Conservation (phyloP, 1,140 invertebrate species). For the Phocides pigmalion region DNA sequence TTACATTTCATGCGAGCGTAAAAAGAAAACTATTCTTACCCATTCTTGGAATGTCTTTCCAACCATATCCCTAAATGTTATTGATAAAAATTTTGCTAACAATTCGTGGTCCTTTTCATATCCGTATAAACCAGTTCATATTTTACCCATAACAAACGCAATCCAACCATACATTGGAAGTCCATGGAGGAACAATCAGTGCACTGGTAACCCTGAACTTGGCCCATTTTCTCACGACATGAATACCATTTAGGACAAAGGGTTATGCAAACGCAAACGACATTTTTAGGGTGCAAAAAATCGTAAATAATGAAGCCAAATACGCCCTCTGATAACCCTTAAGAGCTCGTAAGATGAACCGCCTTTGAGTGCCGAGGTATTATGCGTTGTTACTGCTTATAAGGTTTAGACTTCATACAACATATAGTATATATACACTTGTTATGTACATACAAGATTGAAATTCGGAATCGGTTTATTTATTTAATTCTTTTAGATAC, state of each 20-base stretch:
- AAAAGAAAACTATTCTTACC: too few relatives aligned
- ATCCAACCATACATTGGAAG: constrained; percentile 40
- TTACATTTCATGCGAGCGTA: too few relatives aligned
- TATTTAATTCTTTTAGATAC: too few relatives aligned
- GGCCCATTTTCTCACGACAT: constrained; percentile 69
- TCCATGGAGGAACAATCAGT: constrained; percentile 43
- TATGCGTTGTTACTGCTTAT: too few relatives aligned
- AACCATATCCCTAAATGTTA: too few relatives aligned
- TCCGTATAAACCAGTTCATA: constrained; percentile 37
- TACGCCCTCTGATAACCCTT: constrained; percentile 1
- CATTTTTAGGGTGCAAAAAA: constrained; percentile 53
- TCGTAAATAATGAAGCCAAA: constrained; percentile 12
- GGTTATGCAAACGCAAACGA: constrained; percentile 54
- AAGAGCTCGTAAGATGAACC: constrained; percentile 3
- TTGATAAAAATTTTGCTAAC: constrained; percentile 13
- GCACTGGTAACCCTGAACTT: constrained; percentile 68
- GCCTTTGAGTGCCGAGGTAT: background rate
- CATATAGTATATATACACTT: too few relatives aligned
- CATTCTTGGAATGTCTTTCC: too few relatives aligned
- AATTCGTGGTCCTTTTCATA: constrained; percentile 49
- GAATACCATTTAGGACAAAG: constrained; percentile 52
- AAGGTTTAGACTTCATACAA: too few relatives aligned
- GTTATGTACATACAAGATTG: too few relatives aligned
- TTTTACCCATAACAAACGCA: constrained; percentile 13
- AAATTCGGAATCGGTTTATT: background rate